Evolutionary conservation across 2,797 vertebrate genomes (phyloP), one percentile per base, ranked within the genome.

Genomic region (Loriculus beryllinus): DNA sequence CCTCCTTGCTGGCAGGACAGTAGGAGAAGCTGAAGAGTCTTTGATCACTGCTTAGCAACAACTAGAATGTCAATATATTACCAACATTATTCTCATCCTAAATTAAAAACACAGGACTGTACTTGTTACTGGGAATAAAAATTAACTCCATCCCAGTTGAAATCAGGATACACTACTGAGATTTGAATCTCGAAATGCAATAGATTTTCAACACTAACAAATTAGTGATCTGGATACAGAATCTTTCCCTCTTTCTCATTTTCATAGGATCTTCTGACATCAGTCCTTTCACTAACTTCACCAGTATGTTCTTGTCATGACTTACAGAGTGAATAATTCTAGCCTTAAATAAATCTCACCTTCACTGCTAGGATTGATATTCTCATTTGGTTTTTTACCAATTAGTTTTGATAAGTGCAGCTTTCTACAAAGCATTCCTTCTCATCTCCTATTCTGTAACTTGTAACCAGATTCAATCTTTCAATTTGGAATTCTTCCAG

Each of bases 401-500:
- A 64, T 60, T 48, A 65, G 13, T 77, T 90, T 84, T 52, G n/a
- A 23, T 10, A n/a, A 77, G 33, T 29, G 23, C 12, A 75, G 14
- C 42, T 88, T 92, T 82, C 48, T 33, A 62, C 22, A 71, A 68
- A 88, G 25, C 60, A 59, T 87, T 82, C 49, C 59, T 91, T n/a
- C 40, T 83, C 31, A 25, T 90, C 67, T 80, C 49, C 67, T 77
- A 14, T 59, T 56, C 80, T 90, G 17, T 82, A 48, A 87, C 40
- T 83, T 56, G 62, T 65, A 92, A 88, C 63, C 57, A 68, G 64
- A 81, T 81, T 82, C 35, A 67, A 8, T 92, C 28, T 89, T 67
- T 83, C 68, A 45, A 31, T 59, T 77, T 95, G 59, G 77, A 93
- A 89, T 70, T 47, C 59, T 96, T 95, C 76, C 79, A 96, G 77